Percentiles rank a stretch among this genome's conserved stretches.
phyloP scores from a whole-genome alignment of 2,888 invertebrate genomes.

The Polymixis lichenea region DNA sequence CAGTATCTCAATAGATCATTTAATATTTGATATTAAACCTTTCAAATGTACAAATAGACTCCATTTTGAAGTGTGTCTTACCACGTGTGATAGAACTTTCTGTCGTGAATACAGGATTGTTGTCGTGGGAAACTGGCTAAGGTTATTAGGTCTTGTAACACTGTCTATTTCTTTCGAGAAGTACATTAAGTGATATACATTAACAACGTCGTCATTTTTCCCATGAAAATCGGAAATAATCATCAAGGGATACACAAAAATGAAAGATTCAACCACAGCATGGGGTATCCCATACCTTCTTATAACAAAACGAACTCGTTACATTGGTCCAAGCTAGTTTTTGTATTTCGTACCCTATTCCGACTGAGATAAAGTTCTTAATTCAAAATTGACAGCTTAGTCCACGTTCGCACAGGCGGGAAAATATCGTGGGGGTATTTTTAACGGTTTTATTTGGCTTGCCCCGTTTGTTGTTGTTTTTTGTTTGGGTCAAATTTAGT shows the following conservation, averaged over 20 bases:
- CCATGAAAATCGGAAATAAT: neutral
- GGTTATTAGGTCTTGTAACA: slow-evolving; percentile 16
- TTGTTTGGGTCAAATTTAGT: too few relatives aligned
- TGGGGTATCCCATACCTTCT: neutral
- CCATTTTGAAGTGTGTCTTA: neutral
- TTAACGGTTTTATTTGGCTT: too few relatives aligned
- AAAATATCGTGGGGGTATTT: too few relatives aligned
- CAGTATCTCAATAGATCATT: slow-evolving; percentile 5
- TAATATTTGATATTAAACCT: slow-evolving; percentile 10
- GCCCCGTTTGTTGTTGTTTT: too few relatives aligned
- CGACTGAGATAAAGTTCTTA: too few relatives aligned
- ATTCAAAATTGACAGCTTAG: too few relatives aligned
- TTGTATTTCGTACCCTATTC: too few relatives aligned
- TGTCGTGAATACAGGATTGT: neutral
- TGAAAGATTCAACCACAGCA: neutral
- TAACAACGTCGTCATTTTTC: neutral
- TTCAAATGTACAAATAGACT: neutral
- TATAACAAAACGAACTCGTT: neutral
- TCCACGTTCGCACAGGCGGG: too few relatives aligned
- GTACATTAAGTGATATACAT: neutral
- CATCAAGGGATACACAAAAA: too few relatives aligned
- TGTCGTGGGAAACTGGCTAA: slow-evolving; percentile 41
- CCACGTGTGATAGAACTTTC: slow-evolving; percentile 22
- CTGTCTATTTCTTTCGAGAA: slow-evolving; percentile 8
- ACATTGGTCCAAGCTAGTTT: neutral